Evolutionary conservation across 2,888 invertebrate genomes (phyloP).

Genomic region (Dryobotodes eremita): DNA sequence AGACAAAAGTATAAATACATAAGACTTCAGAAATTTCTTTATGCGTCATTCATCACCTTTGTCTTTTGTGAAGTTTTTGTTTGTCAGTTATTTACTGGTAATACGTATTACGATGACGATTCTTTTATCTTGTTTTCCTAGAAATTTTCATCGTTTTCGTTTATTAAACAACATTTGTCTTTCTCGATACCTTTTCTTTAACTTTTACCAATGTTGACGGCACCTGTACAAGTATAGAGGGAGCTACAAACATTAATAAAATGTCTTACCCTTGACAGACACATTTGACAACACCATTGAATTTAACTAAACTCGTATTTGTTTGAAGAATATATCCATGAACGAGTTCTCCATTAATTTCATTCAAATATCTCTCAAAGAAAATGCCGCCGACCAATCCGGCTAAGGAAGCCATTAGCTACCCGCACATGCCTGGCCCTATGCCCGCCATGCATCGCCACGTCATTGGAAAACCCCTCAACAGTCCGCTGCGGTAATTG

Average conservation of each 20-base stretch:
- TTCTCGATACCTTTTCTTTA: neutral
- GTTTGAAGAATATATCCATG: neutral
- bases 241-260: neutral
- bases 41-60: conserved; percentile 28
- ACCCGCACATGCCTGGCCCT: conserved; percentile 46
- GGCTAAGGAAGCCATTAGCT: conserved; percentile 49
- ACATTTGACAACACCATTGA: neutral
- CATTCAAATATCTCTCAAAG: conserved; percentile 16
- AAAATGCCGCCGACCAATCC: conserved; percentile 9
- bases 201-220: neutral
- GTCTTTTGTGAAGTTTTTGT: conserved; percentile 18
- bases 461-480: conserved; percentile 62
- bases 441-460: conserved; percentile 57
- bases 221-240: too few species aligned
- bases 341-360: conserved; percentile 5
- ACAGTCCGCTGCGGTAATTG: conserved; percentile 50
- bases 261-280: neutral
- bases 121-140: neutral
- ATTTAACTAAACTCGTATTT: neutral
- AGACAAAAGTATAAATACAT: conserved; percentile 18
- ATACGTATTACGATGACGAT: neutral
- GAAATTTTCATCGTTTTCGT: neutral
- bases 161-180: neutral
- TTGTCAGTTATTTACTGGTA: conserved; percentile 13
- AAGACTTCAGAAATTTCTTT: neutral